A percentile compares a stretch with the other conserved stretches of the same genome.
These are phyloP conservation scores for Gymnothorax reevesii DNA, from an alignment of 2,797 vertebrate species.

Conservation along the genomic window DNA sequence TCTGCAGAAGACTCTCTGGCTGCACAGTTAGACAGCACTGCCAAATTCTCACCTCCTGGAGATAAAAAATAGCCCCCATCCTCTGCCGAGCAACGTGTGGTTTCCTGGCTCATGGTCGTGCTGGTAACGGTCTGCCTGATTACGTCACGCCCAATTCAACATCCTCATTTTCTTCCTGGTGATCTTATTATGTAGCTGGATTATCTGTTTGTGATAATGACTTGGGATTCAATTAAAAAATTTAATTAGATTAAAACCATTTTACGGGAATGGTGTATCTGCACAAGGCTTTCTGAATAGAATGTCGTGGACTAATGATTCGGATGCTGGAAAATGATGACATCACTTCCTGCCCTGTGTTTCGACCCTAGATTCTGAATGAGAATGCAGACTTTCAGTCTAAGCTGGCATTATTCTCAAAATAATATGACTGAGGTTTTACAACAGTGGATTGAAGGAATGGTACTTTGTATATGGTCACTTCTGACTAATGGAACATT, in stretches of 20 bases:
- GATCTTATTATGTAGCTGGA: too few relatives aligned
- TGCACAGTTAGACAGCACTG: background rate
- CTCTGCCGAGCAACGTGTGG: background rate
- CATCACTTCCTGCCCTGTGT: background rate
- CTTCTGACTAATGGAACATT: too few relatives aligned
- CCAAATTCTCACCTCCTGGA: background rate
- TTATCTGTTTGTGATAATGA: background rate
- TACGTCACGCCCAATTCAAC: background rate
- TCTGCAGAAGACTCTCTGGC: background rate
- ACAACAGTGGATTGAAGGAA: background rate
- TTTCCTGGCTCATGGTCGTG: background rate
- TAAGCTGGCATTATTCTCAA: background rate
- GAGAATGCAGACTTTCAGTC: background rate
- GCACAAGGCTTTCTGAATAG: background rate
- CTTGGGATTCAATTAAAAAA: background rate
- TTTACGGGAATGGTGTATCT: background rate
- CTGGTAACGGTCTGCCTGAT: background rate
- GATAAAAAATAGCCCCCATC: background rate
- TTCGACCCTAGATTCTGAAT: background rate
- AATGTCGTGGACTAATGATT: background rate
- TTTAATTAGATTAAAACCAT: background rate
- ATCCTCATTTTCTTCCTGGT: background rate
- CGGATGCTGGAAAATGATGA: background rate
- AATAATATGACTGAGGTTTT: background rate
- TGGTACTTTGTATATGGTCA: too few relatives aligned